These are phyloP conservation scores for Leptinotarsa undecemlineata DNA, from an alignment of 1,140 invertebrate genomes.

Conservation along the genomic window DNA sequence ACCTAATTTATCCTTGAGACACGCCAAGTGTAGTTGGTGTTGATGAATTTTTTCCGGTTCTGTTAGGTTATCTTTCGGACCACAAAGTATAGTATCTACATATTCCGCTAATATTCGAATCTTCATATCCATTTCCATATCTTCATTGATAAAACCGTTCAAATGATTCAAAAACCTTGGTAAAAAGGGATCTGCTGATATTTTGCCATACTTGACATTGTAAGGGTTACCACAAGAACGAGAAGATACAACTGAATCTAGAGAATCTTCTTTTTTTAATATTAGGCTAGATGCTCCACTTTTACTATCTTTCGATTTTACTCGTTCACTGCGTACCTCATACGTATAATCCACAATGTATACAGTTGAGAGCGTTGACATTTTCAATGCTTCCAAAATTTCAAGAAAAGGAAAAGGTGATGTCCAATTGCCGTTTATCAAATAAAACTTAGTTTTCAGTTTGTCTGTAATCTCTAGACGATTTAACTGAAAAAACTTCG, in stretches of 20 bases:
- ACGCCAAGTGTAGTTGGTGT: conserved; percentile 45
- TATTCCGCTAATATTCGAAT: conserved; percentile 44
- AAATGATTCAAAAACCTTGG: conserved; percentile 39
- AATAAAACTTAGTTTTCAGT: conserved; percentile 46
- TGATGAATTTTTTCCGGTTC: conserved; percentile 43
- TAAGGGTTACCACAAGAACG: not conserved
- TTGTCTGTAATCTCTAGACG: conserved; percentile 44
- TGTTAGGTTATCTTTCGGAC: conserved; percentile 33
- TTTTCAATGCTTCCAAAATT: conserved; percentile 37
- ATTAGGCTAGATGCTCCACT: not conserved
- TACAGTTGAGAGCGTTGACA: conserved; percentile 43
- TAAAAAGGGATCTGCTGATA: conserved; percentile 47
- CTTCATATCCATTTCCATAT: conserved; percentile 31
- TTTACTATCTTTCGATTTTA: not conserved
- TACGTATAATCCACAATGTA: conserved; percentile 47
- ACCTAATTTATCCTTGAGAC: conserved; percentile 45
- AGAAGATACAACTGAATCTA: not conserved
- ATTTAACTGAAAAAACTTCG: conserved; percentile 46
- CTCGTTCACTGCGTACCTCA: not conserved
- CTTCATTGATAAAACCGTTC: conserved; percentile 30
- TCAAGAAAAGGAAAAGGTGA: conserved; percentile 47
- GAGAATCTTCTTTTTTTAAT: not conserved
- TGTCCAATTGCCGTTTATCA: conserved; percentile 43
- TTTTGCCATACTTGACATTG: conserved; percentile 34
- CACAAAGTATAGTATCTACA: conserved; percentile 43